Evolutionary conservation across 2,888 invertebrate genomes (phyloP), one percentile per base, ranked within the genome.

Genomic region (Scaptomyza parva): DNA sequence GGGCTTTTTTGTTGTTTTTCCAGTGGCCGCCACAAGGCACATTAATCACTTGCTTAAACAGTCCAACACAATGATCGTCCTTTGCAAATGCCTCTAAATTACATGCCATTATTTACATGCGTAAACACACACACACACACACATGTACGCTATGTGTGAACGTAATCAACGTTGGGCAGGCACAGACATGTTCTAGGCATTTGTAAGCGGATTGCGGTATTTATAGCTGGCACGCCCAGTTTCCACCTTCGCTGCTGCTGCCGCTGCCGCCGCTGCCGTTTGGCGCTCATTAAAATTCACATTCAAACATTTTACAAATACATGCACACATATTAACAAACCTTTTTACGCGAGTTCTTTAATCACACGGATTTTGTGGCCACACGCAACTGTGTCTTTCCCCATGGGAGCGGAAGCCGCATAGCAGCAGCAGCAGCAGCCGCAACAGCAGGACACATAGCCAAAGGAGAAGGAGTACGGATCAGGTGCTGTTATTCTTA

Each of bases 221-320:
- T 81, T 60, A 63, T 51, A 67, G 59, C 30, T 51, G 62, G 40
- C 54, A 24, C 47, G 58, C 62, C 53, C 51, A 39, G 41, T 22
- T 26, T 20, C 57, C 60, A 45, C 44, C 48, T 67, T n/a, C n/a
- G n/a, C n/a, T n/a, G n/a, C n/a, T 35, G 2, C 18, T 24, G 14
- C 5, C n/a, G n/a, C 7, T 11, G 30, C 30, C 12, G 12, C 30
- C 4, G 12, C 35, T 14, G 8, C 35, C 35, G 14, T 22, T 17
- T 51, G 68, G 43, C 47, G 65, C 75, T 84, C 88, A 83, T 84
- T 88, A 88, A 86, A 88, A 82, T 77, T 63, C 72, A 41, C 75
- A 88, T 88, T 79, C 65, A 77, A 74, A 67, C 70, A 72, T 63
- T 84, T 74, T 52, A 64, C 70, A 78, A 87, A 76, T 62, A 60